Conservation (phyloP, 2,113 vertebrate genomes). For the Scalopus aquaticus region DNA sequence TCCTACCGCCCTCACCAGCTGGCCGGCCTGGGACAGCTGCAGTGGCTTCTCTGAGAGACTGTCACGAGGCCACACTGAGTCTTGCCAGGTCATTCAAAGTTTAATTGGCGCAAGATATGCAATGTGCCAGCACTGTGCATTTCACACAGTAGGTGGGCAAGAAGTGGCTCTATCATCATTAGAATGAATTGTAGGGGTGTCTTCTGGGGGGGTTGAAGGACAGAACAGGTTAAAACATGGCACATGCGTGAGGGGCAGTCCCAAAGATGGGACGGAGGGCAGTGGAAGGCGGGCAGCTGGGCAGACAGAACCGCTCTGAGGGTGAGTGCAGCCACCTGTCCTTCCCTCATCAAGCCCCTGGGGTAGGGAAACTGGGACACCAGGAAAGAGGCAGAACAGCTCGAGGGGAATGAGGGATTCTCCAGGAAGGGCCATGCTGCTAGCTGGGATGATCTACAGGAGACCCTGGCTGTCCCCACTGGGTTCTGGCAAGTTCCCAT, state of each 20-base stretch:
- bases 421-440: neutral
- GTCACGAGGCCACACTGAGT: accelerated
- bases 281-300: neutral
- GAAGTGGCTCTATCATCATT: neutral
- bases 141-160: too few relatives aligned
- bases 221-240: accelerated
- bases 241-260: accelerated
- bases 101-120: accelerated
- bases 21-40: neutral
- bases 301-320: neutral
- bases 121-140: too few relatives aligned
- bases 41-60: neutral
- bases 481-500: neutral
- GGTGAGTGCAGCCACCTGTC: neutral
- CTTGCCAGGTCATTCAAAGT: neutral
- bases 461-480: neutral
- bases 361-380: neutral
- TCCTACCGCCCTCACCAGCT: neutral
- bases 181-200: neutral
- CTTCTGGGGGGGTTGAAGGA: too few relatives aligned
- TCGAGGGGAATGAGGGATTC: neutral
- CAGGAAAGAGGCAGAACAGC: neutral
- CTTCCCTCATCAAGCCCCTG: neutral
- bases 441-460: neutral
- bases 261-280: neutral